A percentile compares a stretch with the other conserved stretches of the same genome.
Conservation (phyloP, 2,113 vertebrate species). For the Lagopus muta region DNA sequence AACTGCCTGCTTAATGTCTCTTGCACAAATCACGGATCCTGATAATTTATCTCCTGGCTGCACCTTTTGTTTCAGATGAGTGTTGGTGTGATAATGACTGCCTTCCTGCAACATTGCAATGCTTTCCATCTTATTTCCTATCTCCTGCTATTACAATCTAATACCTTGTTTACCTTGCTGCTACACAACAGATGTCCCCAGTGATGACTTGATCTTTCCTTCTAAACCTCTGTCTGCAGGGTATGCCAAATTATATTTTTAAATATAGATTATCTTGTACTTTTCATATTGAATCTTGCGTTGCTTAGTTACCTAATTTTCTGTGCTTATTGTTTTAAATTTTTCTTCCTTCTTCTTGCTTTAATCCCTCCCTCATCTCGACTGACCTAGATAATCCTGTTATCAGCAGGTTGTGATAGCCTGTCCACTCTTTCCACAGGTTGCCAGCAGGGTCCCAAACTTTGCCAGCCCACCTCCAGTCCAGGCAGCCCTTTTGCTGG, state of each 20-base stretch:
- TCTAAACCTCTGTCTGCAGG: background rate
- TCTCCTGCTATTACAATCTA: background rate
- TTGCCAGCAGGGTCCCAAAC: no score
- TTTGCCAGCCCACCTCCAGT: no score
- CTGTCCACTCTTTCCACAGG: no score
- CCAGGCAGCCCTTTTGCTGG: accelerated
- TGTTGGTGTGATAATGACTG: background rate
- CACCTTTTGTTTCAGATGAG: background rate
- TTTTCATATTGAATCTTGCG: background rate
- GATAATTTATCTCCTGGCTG: background rate
- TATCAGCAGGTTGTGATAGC: background rate
- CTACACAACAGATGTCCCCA: background rate
- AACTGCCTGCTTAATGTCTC: background rate
- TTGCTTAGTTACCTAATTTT: constrained; percentile 58
- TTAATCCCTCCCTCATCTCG: background rate
- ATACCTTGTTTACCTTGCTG: background rate
- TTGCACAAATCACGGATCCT: background rate
- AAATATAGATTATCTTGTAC: constrained; percentile 19
- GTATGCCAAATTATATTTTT: background rate
- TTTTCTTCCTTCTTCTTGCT: background rate
- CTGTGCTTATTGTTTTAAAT: background rate
- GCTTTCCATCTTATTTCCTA: background rate
- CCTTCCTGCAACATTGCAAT: background rate
- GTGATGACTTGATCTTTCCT: background rate
- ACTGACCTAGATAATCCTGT: background rate